Percentiles rank a stretch among this genome's conserved stretches.
Conservation (phyloP, 2,797 vertebrate genomes). For the Arrhamphus sclerolepis region DNA sequence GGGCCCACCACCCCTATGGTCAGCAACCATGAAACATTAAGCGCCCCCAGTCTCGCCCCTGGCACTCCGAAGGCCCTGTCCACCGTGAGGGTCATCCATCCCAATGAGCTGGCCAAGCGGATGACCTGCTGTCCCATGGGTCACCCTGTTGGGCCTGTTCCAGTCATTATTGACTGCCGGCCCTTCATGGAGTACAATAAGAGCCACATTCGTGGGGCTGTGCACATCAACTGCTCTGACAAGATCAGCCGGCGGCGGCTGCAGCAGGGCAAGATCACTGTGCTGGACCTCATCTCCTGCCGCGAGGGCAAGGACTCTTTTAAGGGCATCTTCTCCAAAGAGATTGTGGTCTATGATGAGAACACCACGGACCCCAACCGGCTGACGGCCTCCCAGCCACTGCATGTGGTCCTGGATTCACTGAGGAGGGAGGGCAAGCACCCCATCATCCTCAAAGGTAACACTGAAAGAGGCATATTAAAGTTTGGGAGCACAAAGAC, state of each 20-base stretch:
- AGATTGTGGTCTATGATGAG: conserved; percentile 98
- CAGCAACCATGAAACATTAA: conserved; percentile 85
- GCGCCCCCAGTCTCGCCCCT: conserved; percentile 79
- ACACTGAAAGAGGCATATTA: conserved; percentile 10
- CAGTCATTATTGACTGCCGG: conserved; percentile 97
- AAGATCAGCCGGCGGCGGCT: conserved; percentile 97
- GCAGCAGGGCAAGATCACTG: conserved; percentile 98
- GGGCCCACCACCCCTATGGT: conserved; percentile 84
- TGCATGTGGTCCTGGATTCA: conserved; percentile 94
- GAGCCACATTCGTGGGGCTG: conserved; percentile 95
- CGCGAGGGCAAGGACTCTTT: conserved; percentile 94
- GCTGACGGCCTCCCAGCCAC: conserved; percentile 90
- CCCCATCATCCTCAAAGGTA: conserved; percentile 97
- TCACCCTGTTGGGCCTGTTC: conserved; percentile 88
- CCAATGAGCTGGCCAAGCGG: conserved; percentile 94
- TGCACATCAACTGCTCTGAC: conserved; percentile 98
- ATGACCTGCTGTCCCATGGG: conserved; percentile 92
- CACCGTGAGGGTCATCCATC: conserved; percentile 90
- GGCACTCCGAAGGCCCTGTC: conserved; percentile 82
- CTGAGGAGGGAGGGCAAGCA: conserved; percentile 97
- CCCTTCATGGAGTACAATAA: conserved; percentile 99
- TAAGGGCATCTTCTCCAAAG: conserved; percentile 98
- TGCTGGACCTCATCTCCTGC: conserved; percentile 97
- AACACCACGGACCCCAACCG: conserved; percentile 91
- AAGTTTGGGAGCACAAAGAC: neutral